Base-by-base conservation (phyloP, 2,113 vertebrate species). In the Onychostruthus taczanowskii region DNA sequence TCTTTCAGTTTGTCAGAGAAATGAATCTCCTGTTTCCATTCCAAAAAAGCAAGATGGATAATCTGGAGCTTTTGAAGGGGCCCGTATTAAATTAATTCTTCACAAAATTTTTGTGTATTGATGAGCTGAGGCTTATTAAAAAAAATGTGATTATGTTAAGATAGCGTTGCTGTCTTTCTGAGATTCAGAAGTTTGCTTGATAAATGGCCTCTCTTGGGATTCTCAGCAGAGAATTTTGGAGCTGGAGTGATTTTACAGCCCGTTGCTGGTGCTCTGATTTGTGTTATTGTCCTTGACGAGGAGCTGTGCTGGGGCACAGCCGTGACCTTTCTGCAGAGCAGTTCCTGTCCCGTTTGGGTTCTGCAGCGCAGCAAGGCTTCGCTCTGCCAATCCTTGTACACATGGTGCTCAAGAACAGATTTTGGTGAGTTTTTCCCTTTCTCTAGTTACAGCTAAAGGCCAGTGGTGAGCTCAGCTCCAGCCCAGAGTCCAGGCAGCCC, bases 21-120 rank as follows among this genome's bases (percentile, higher is more conserved):
- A 37, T 16, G 15, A 80, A 59, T 49, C 20, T 52, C 6, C 50
- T 73, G 16, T 90, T 93, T 93, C 50, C 41, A 31, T 63, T 87
- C 35, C 24, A 74, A 43, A 21, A 58, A 44, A 3, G 0, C 33
- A 35, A 86, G 73, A 37, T 35, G 17, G 33, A 46, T 84, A 66
- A 43, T 82, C 84, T 72, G 28, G n/a, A 73, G 31, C 10, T 50
- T 78, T 41, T 52, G 15, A 26, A 88, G 33, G 27, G 37, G 8
- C 64, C 74, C 12, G 10, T 74, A 24, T 94, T 33, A 81, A 91
- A 82, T 88, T 67, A 58, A 89, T 84, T 93, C 39, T 78, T 90
- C 13, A 33, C 35, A 62, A 62, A 18, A 3, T 16, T 46, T 75
- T 76, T 80, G 19, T 59, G 46, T 43, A 35, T 50, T 16, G 44